Evolutionary conservation across 2,888 invertebrate genomes (phyloP), one percentile per base, ranked within the genome.

Genomic region (Leptopilina myrica): DNA sequence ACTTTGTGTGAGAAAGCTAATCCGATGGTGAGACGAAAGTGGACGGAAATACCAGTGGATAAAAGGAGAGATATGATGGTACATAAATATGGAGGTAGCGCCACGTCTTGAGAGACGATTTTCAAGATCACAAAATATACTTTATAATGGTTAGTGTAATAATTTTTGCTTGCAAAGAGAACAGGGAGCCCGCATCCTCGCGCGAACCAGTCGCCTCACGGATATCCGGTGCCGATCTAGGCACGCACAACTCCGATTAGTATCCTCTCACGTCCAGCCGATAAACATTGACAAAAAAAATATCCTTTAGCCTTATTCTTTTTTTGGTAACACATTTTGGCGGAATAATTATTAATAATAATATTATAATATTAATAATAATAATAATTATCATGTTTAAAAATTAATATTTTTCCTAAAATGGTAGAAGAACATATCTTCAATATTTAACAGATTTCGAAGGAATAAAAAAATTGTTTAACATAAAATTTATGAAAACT

Each of bases 201-300:
- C 79, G 79, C 78, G 83, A 33, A 33, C 33, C 85, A 85, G 87
- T 87, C 88, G 86, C 86, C 86, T 88, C 88, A 86, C 90, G 89
- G 89, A 90, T 89, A 90, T 90, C 90, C 90, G 90, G 90, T 88
- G 85, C 83, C 81, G 86, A 86, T 86, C 83, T 67, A 73, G 59
- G 79, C 80, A 81, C 83, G 81, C 81, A 80, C 77, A 78, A 78
- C 81, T 73, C 66, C 69, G 76, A 76, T 82, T 78, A 79, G 77
- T 81, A 80, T 80, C 79, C 67, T 59, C 64, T 69, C 67, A 40
- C 49, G 43, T 56, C 69, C 76, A 77, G 49, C 49, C 75, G 69
- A 75, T 43, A 2, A 43, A 67, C 26, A 15, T 26, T 9, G 5
- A 26, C 12, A 59, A 69, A 65, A 64, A 73, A 73, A 62, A 66